Conservation (phyloP, 2,113 vertebrate genomes). For the Alexandromys fortis region DNA sequence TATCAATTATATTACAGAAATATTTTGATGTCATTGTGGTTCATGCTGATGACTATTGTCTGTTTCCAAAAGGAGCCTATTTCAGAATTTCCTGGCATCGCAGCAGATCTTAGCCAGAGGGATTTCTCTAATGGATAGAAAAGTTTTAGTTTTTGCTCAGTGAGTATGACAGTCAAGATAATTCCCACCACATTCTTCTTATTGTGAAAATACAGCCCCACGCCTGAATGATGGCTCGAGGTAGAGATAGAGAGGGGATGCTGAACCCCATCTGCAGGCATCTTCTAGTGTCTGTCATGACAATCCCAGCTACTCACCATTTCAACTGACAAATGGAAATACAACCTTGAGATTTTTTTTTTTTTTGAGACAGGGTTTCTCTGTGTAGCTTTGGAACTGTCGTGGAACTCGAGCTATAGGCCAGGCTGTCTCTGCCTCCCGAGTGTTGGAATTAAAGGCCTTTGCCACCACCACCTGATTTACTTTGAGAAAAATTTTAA, state of each 20-base stretch:
- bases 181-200: conserved; percentile 46
- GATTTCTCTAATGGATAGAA: conserved; percentile 71
- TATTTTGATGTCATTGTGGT: conserved; percentile 43
- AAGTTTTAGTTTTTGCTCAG: conserved; percentile 55
- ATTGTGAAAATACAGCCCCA: background rate
- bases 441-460: no score
- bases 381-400: no score
- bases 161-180: conserved; percentile 50
- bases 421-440: no score
- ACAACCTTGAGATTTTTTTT: background rate
- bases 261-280: background rate
- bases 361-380: no score
- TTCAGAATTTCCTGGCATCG: conserved; percentile 49
- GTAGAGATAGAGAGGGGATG: background rate
- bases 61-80: conserved; percentile 22
- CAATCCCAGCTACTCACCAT: background rate
- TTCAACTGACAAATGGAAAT: conserved; percentile 39
- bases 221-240: background rate
- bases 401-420: no score
- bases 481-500: background rate
- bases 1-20: conserved; percentile 54
- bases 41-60: conserved; percentile 44
- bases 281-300: background rate
- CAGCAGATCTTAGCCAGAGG: conserved; percentile 33
- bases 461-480: no score